Percentiles rank a stretch among this genome's conserved stretches.
Conservation (phyloP, 1,140 invertebrate genomes). For the Zaprionus inermis region DNA sequence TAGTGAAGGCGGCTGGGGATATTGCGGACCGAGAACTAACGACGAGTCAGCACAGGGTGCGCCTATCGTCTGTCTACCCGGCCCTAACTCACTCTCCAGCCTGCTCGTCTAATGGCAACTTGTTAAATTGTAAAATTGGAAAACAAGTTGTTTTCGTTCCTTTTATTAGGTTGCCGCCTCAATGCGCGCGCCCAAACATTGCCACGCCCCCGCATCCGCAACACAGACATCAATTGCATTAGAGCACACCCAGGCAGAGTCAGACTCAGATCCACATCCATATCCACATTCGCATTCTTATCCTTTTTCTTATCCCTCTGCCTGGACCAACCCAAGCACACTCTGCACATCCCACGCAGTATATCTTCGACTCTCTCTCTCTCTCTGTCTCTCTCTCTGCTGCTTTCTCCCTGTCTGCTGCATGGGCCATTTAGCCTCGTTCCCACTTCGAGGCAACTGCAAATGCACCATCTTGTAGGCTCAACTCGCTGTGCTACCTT, state of each 20-base stretch:
- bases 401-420: conserved; percentile 14
- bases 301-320: neutral
- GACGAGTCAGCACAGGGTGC: conserved; percentile 50
- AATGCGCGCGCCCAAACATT: conserved; percentile 50
- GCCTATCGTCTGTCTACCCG: conserved; percentile 23
- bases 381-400: neutral
- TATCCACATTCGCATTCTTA: neutral
- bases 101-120: conserved; percentile 74
- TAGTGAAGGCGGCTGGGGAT: conserved; percentile 10
- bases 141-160: conserved; percentile 83
- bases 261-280: neutral
- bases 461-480: no score
- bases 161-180: conserved; percentile 82
- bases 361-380: neutral
- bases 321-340: neutral
- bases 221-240: conserved; percentile 49
- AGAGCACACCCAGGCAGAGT: conserved; percentile 18
- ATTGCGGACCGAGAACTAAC: conserved; percentile 52
- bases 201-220: conserved; percentile 22
- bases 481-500: no score
- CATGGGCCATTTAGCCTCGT: conserved; percentile 73
- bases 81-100: neutral
- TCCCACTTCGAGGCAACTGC: no score
- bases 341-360: neutral
- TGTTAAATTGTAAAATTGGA: conserved; percentile 84